A percentile compares a stretch with the other conserved stretches of the same genome.
Conservation (phyloP, 1,140 invertebrate genomes). For the Sipha flava region DNA sequence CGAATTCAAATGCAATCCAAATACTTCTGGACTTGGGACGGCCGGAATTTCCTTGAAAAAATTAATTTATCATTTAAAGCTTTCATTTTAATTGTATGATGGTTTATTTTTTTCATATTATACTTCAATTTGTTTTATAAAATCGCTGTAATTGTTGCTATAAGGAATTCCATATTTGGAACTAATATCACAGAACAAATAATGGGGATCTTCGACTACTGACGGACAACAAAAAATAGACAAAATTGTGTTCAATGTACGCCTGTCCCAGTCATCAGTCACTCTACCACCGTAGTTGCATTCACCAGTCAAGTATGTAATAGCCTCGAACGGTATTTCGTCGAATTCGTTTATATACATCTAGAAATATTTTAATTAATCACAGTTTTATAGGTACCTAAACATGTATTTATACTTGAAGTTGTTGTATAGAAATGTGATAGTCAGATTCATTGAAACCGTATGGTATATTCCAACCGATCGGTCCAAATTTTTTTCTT, state of each 20-base stretch:
- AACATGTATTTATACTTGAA: constrained; percentile 63
- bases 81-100: neutral
- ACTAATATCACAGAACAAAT: constrained; percentile 52
- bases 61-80: no score
- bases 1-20: constrained; percentile 81
- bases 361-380: constrained; percentile 9
- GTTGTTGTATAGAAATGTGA: constrained; percentile 78
- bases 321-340: constrained; percentile 69
- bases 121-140: constrained; percentile 57
- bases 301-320: constrained; percentile 84
- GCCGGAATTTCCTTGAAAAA: constrained; percentile 52
- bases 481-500: constrained; percentile 77
- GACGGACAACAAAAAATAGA: constrained; percentile 65
- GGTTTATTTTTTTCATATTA: neutral
- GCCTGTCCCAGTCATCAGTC: constrained; percentile 84
- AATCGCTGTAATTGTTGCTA: constrained; percentile 57
- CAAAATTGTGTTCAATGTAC: constrained; percentile 75
- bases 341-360: constrained; percentile 43
- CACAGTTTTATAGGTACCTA: no score
- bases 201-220: constrained; percentile 55
- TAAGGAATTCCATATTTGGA: constrained; percentile 56
- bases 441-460: constrained; percentile 93
- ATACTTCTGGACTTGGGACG: constrained; percentile 64
- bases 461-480: constrained; percentile 93
- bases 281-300: constrained; percentile 94